These are phyloP conservation scores for Carassius auratus DNA, from an alignment of 2,113 vertebrate species.

Conservation along the genomic window DNA sequence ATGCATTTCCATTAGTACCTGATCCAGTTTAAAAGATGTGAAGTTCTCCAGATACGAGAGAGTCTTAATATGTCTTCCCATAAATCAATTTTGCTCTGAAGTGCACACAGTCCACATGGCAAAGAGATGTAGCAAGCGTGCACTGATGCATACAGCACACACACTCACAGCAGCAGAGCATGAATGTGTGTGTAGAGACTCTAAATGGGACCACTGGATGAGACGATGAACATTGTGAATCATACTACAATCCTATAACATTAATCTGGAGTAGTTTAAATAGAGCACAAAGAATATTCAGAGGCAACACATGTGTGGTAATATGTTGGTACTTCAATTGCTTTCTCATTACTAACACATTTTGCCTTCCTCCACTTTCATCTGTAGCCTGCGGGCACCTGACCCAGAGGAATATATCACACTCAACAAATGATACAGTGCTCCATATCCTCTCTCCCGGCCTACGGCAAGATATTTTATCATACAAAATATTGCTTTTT, in stretches of 20 bases:
- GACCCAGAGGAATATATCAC: constrained; percentile 16
- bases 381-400: background rate
- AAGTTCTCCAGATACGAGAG: background rate
- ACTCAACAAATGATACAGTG: background rate
- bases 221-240: background rate
- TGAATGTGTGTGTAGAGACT: background rate
- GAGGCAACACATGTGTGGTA: background rate
- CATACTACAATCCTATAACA: background rate
- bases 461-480: background rate
- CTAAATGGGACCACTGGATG: background rate
- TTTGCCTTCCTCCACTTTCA: constrained; percentile 3
- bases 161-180: background rate
- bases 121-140: background rate
- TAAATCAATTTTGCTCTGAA: background rate
- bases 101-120: background rate
- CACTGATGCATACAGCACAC: background rate
- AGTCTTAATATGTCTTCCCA: background rate
- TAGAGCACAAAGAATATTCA: background rate
- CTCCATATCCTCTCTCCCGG: background rate
- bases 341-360: constrained; percentile 1
- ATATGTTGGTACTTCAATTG: background rate
- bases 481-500: constrained; percentile 1
- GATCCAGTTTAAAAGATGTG: background rate
- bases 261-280: background rate
- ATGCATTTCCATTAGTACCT: constrained; percentile 9